Evolutionary conservation across 2,113 vertebrate species (phyloP).

Genomic region (Melospiza georgiana): DNA sequence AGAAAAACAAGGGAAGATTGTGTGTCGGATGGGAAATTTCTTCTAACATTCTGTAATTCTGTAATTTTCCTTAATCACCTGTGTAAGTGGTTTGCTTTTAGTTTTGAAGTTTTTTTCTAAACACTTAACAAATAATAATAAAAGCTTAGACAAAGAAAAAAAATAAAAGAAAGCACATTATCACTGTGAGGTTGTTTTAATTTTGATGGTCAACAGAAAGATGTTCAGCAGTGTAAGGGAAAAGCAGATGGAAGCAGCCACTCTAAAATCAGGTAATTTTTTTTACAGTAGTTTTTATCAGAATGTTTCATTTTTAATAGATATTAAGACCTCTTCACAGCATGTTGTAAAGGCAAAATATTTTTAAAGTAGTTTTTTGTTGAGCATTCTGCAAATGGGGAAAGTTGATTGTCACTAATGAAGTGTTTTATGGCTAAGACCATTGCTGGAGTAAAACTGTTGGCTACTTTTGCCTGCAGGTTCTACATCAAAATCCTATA

Average conservation of each 20-base stretch:
- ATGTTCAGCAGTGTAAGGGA: not conserved
- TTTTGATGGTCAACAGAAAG: not conserved
- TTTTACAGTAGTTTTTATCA: not conserved
- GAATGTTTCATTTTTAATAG: not conserved
- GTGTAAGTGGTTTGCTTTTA: not conserved
- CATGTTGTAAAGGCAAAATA: not conserved
- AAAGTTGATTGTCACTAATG: not conserved
- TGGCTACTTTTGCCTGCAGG: slow-evolving; percentile 24
- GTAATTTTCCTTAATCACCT: not conserved
- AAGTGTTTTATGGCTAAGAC: not conserved
- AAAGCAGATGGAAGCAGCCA: not conserved
- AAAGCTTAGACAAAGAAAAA: not conserved
- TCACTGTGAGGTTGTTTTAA: not conserved
- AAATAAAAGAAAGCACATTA: not conserved
- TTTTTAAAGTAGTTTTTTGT: not conserved
- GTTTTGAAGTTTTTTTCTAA: not conserved
- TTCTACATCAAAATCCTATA: not conserved
- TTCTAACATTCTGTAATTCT: not conserved
- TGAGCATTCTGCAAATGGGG: not conserved
- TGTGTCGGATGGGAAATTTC: not conserved
- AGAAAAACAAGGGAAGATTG: not conserved
- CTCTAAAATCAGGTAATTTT: not conserved
- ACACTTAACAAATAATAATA: not conserved
- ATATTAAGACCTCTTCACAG: not conserved
- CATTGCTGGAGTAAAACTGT: not conserved